These are phyloP conservation scores for Scaptomyza caliginosa DNA, from an alignment of 2,888 invertebrate species.

Conservation along the genomic window DNA sequence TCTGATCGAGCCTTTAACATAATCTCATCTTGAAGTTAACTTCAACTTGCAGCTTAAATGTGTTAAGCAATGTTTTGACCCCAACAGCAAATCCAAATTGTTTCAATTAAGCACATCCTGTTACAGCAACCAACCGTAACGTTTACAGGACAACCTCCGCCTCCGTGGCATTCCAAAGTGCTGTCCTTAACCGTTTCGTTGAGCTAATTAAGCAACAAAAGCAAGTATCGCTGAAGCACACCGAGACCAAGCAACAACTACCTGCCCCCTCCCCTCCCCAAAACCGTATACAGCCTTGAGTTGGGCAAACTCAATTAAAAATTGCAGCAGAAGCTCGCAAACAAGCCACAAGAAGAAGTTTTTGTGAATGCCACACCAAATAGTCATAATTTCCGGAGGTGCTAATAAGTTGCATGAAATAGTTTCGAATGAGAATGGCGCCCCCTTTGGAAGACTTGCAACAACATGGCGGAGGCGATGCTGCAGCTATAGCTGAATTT, in stretches of 20 bases:
- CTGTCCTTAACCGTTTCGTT: constrained; percentile 43
- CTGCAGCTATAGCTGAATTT: constrained; percentile 6
- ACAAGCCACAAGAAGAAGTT: constrained; percentile 55
- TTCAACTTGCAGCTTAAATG: not conserved
- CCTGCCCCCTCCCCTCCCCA: not conserved
- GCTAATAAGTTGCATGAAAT: constrained; percentile 76
- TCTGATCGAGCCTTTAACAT: not conserved
- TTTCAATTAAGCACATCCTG: constrained; percentile 63
- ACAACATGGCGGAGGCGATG: constrained; percentile 26
- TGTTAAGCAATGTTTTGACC: not conserved
- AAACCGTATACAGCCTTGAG: constrained; percentile 15
- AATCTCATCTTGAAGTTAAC: not conserved
- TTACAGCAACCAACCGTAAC: constrained; percentile 25
- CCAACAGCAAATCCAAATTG: constrained; percentile 32
- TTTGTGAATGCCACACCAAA: constrained; percentile 53
- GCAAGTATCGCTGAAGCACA: constrained; percentile 32
- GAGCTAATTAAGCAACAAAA: constrained; percentile 69
- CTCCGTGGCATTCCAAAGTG: constrained; percentile 25
- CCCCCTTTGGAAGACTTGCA: constrained; percentile 19
- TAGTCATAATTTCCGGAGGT: constrained; percentile 77
- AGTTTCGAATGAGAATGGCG: constrained; percentile 68
- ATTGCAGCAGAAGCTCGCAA: constrained; percentile 50
- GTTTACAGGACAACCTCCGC: constrained; percentile 21
- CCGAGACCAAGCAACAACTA: not conserved
- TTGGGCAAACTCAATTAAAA: constrained; percentile 71